Percentiles rank a stretch among this genome's conserved stretches.
phyloP scores from a whole-genome alignment of 37 sponge, comb jelly and placozoan genomes.

The Geodia barretti region DNA sequence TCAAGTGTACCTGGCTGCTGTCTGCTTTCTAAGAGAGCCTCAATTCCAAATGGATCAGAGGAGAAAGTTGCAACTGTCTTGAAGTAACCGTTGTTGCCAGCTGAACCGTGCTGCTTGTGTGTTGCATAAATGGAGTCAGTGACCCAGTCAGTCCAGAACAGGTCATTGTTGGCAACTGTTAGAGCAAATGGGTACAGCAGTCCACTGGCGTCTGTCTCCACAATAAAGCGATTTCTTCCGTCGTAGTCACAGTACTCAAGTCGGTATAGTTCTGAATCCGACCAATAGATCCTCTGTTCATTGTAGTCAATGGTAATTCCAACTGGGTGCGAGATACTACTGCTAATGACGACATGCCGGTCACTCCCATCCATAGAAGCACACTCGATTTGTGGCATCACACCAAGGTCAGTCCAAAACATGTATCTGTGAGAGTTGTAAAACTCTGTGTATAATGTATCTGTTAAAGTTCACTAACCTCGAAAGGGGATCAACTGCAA shows the following conservation, averaged over 20 bases:
- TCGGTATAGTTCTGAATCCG: slow-evolving; percentile 21
- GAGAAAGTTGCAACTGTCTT: not conserved
- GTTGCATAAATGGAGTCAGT: slow-evolving; percentile 26
- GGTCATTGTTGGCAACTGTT: slow-evolving; percentile 30
- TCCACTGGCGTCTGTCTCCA: not conserved
- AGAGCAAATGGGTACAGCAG: slow-evolving; percentile 57
- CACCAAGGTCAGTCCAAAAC: slow-evolving; percentile 77
- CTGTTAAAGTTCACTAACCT: not conserved
- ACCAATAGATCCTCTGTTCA: slow-evolving; percentile 39
- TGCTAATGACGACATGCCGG: slow-evolving; percentile 15
- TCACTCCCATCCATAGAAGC: slow-evolving; percentile 74
- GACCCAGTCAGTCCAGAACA: slow-evolving; percentile 79
- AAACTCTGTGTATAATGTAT: too few relatives aligned
- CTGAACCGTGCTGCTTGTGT: slow-evolving; percentile 1
- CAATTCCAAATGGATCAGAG: slow-evolving; percentile 33
- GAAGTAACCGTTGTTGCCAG: not conserved
- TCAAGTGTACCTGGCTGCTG: not conserved
- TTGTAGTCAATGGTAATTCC: slow-evolving; percentile 37
- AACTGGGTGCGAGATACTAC: slow-evolving; percentile 41
- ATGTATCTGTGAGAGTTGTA: slow-evolving; percentile 29
- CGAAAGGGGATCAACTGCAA: slow-evolving; percentile 27
- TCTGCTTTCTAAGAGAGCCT: slow-evolving; percentile 6
- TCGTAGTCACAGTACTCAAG: slow-evolving; percentile 37
- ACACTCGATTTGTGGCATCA: slow-evolving; percentile 43
- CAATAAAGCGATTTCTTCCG: slow-evolving; percentile 14